Conservation (phyloP, 2,113 vertebrate species). For the Garra rufa region DNA sequence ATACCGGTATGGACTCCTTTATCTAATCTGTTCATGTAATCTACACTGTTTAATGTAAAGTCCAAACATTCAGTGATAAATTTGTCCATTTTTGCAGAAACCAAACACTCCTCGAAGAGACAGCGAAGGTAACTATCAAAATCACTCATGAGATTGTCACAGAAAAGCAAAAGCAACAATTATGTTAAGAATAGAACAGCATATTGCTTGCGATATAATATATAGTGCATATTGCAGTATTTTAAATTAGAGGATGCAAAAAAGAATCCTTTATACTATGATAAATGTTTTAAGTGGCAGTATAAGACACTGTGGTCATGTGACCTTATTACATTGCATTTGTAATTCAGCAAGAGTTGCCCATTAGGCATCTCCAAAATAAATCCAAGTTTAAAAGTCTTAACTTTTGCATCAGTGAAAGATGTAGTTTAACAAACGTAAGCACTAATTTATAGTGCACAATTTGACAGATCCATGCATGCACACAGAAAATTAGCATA, state of each 20-base stretch:
- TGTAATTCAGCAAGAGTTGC: neutral
- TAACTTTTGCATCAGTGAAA: too few relatives aligned
- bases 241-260: neutral
- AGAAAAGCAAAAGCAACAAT: neutral
- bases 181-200: neutral
- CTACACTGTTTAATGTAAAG: neutral
- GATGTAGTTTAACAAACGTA: too few relatives aligned
- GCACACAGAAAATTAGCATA: too few relatives aligned
- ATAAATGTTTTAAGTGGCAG: neutral
- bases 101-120: slow-evolving; percentile 72
- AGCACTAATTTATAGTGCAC: too few relatives aligned
- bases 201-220: neutral
- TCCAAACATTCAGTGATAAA: neutral
- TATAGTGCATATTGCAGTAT: neutral
- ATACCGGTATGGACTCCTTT: slow-evolving; percentile 59
- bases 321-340: neutral
- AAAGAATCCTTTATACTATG: neutral
- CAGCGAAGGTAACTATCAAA: slow-evolving; percentile 66
- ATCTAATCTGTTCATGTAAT: neutral
- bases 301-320: neutral
- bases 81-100: slow-evolving; percentile 71
- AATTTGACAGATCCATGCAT: too few relatives aligned
- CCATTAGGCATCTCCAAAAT: too few relatives aligned
- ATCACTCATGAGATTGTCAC: neutral
- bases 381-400: neutral